Base-by-base conservation (phyloP, 2,113 vertebrate genomes). In the Malurus cyaneus region DNA sequence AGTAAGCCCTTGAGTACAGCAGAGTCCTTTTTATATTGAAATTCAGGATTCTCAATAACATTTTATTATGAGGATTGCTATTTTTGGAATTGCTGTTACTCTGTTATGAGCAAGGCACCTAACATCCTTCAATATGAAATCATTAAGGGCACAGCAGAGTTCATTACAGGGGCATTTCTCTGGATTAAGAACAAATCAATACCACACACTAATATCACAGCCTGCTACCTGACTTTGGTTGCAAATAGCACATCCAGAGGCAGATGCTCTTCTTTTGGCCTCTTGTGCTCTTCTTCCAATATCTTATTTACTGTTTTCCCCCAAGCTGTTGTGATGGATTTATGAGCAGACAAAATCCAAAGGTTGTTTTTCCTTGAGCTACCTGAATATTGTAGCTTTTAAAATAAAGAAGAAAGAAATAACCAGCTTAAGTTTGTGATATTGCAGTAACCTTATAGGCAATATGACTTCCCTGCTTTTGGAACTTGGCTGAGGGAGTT, bases 11-110 rank as follows among this genome's bases (percentile, higher is more conserved):
- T 97, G 96, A 97, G 96, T 92, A 92, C 73, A 62, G 89, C 76
- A 70, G 76, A 97, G 96, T 97, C 96, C 95, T 83, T 96, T 96
- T 96, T 94, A 96, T 97, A 97, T 97, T 97, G 96, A 97, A 97
- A 97, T 97, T 86, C 87, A 80, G 85, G 91, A 74, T 94, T 76
- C 82, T 96, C 95, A 91, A 96, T 96, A 96, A 96, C 91, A 94
- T 94, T 96, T 97, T 95, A 95, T 97, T 97, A 96, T 95, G 95
- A 96, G 84, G 73, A 87, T 86, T 96, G 79, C 97, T 97, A 97
- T 97, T 97, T 97, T 93, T 94, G 94, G 97, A 91, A 36, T 50
- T 66, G 65, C 94, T 91, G 95, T 96, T 94, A 83, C 93, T 95
- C 87, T 81, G 88, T 95, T 96, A 95, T 67, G 92, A 96, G 92